Percentiles rank a stretch among this genome's conserved stretches.
These are phyloP conservation scores for Eupithecia tripunctaria DNA, from an alignment of 2,888 invertebrate species.

Conservation along the genomic window DNA sequence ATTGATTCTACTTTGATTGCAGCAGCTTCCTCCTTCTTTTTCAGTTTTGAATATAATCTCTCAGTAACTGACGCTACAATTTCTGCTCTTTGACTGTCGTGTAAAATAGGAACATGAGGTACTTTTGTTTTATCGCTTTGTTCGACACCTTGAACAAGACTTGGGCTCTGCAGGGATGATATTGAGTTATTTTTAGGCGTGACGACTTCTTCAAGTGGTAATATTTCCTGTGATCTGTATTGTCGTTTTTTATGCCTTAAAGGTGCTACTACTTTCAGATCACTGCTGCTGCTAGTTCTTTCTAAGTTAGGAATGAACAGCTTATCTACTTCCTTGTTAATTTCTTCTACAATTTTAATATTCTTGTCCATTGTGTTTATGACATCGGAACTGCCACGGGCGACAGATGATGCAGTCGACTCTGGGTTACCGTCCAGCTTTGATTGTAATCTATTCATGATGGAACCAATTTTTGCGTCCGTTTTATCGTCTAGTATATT, in stretches of 20 bases:
- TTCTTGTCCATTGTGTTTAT: slow-evolving; percentile 64
- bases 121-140: slow-evolving; percentile 54
- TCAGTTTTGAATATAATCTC: slow-evolving; percentile 85
- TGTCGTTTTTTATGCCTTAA: slow-evolving; percentile 72
- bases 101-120: slow-evolving; percentile 65
- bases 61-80: slow-evolving; percentile 89
- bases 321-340: slow-evolving; percentile 75
- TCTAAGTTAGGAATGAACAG: slow-evolving; percentile 72
- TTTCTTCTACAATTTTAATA: slow-evolving; percentile 62
- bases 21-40: slow-evolving; percentile 80
- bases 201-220: slow-evolving; percentile 60
- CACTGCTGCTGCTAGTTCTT: slow-evolving; percentile 75
- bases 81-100: slow-evolving; percentile 85
- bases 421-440: slow-evolving; percentile 64
- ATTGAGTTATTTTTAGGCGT: slow-evolving; percentile 45
- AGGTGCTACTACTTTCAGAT: slow-evolving; percentile 72
- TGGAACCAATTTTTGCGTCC: slow-evolving; percentile 70
- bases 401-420: slow-evolving; percentile 64
- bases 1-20: slow-evolving; percentile 71
- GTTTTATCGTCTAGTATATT: slow-evolving; percentile 36
- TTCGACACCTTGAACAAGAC: slow-evolving; percentile 53
- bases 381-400: slow-evolving; percentile 72
- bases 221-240: slow-evolving; percentile 78
- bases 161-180: slow-evolving; percentile 55
- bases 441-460: slow-evolving; percentile 64